Evolutionary conservation across 2,888 invertebrate species (phyloP).

Genomic region (Exocentrus adspersus): DNA sequence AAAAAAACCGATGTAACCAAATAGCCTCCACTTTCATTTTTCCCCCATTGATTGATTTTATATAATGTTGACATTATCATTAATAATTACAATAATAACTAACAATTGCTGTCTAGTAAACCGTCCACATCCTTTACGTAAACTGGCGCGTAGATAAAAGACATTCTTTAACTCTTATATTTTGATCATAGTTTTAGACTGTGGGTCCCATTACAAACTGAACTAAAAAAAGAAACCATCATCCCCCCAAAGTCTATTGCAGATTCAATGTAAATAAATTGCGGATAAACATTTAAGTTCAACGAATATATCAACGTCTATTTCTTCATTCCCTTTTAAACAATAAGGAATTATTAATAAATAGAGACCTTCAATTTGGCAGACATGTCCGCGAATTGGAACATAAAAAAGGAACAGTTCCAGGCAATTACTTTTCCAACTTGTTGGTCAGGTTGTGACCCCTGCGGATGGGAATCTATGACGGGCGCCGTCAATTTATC

Average conservation of each 20-base stretch:
- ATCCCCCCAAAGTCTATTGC: too few species aligned
- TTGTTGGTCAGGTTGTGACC: constrained; percentile 9
- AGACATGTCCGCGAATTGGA: constrained; percentile 16
- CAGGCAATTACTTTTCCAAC: constrained; percentile 3
- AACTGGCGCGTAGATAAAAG: neutral
- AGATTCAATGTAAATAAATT: too few species aligned
- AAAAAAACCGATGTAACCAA: too few species aligned
- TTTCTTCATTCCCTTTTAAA: neutral
- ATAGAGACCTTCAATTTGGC: neutral
- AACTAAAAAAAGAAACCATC: neutral
- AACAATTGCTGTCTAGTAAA: too few species aligned
- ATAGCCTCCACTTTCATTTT: too few species aligned
- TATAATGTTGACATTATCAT: too few species aligned
- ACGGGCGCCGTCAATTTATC: constrained; percentile 13
- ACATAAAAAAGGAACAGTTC: constrained; percentile 17
- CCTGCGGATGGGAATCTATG: neutral
- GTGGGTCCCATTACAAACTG: neutral
- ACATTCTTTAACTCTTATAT: neutral
- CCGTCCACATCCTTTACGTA: too few species aligned
- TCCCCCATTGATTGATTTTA: too few species aligned
- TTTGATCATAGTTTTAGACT: neutral
- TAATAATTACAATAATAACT: too few species aligned
- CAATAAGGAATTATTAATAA: neutral
- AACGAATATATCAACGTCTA: too few species aligned
- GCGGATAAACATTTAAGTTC: too few species aligned